Evolutionary conservation across 92 coral and sea anemone species (phyloP).

Genomic region (Porites evermanni): DNA sequence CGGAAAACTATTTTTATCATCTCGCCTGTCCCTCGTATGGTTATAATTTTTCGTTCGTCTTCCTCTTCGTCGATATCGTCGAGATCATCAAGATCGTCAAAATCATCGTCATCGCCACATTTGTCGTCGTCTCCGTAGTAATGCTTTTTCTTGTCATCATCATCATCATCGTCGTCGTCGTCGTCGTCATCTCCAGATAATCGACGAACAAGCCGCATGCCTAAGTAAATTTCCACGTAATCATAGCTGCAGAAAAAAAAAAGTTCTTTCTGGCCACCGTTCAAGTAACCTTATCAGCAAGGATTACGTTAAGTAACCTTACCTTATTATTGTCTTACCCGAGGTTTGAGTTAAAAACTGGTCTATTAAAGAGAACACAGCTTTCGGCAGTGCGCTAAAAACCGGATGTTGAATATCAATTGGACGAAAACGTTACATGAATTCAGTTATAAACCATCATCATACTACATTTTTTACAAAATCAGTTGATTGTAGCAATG

Average conservation of each 20-base stretch:
- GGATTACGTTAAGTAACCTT: no score
- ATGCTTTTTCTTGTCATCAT: neutral
- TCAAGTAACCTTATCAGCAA: no score
- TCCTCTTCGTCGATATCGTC: conserved; percentile 20
- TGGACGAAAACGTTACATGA: no score
- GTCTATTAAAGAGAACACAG: no score
- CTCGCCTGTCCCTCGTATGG: conserved; percentile 43
- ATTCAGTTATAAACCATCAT: no score
- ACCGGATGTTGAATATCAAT: no score
- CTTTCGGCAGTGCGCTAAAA: no score
- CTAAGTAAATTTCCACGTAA: conserved; percentile 33
- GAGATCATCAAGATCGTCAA: conserved; percentile 14
- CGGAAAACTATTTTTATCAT: conserved; percentile 18
- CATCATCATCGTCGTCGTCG: conserved; percentile 25
- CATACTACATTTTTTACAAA: no score
- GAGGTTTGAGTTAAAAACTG: no score
- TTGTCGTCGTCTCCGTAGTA: conserved; percentile 4
- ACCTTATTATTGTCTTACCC: no score
- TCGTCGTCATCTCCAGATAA: conserved; percentile 22
- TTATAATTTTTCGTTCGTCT: neutral
- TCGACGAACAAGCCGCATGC: conserved; percentile 24
- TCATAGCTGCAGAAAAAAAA: conserved; percentile 19
- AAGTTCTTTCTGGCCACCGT: neutral
- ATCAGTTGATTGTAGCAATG: no score
- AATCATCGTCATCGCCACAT: conserved; percentile 18